Conservation (phyloP, 2,888 invertebrate genomes). For the Eubasilissa splendida region DNA sequence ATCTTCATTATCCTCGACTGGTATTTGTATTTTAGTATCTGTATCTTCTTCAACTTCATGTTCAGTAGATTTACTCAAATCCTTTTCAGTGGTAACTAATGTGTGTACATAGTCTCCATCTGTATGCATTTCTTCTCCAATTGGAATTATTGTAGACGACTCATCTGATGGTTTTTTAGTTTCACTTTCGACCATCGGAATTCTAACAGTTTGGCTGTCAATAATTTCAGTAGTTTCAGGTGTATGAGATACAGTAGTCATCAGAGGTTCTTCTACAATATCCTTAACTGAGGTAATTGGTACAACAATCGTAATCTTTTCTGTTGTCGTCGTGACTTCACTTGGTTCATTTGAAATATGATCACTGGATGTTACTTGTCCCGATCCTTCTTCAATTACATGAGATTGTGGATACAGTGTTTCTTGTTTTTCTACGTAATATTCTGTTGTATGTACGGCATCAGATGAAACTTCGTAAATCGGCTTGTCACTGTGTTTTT, state of each 20-base stretch:
- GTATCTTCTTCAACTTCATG: slow-evolving; percentile 10
- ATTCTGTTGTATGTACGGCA: slow-evolving; percentile 35
- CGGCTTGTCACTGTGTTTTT: slow-evolving; percentile 4
- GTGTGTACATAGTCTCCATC: no score
- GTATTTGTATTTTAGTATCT: slow-evolving; percentile 47
- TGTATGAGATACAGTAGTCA: neutral
- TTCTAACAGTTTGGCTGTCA: neutral
- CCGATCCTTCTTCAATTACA: slow-evolving; percentile 5
- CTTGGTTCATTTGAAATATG: slow-evolving; percentile 4
- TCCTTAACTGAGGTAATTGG: neutral
- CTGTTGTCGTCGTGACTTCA: neutral
- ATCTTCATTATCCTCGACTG: slow-evolving; percentile 42
- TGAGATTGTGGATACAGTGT: slow-evolving; percentile 45
- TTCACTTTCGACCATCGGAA: neutral
- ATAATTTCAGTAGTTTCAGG: neutral
- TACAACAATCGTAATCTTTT: neutral
- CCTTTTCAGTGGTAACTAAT: no score
- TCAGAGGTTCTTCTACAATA: neutral
- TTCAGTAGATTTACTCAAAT: neutral
- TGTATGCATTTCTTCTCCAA: no score
- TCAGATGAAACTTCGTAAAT: slow-evolving; percentile 5
- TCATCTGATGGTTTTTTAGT: neutral
- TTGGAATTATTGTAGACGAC: neutral
- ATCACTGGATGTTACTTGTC: neutral
- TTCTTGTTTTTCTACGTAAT: slow-evolving; percentile 30